Conservation (phyloP, 2,888 invertebrate species). For the Heterodera filipjevi region DNA sequence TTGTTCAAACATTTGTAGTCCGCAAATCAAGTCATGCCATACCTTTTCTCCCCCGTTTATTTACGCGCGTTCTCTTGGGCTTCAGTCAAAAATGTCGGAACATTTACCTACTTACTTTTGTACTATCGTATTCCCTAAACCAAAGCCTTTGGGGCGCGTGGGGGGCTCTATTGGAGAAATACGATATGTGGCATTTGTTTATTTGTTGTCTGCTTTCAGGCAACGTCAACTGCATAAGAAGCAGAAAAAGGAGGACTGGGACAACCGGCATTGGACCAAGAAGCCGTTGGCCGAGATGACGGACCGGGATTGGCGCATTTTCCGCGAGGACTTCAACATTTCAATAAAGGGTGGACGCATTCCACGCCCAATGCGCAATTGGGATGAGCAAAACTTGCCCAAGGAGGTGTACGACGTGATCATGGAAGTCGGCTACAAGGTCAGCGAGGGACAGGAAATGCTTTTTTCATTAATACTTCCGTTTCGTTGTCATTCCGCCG, state of each 20-base stretch:
- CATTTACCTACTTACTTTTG: too few relatives aligned
- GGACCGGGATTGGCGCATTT: conserved; percentile 98
- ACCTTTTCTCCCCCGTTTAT: too few relatives aligned
- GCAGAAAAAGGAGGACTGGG: conserved; percentile 97
- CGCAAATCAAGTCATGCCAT: too few relatives aligned
- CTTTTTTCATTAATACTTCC: conserved; percentile 24
- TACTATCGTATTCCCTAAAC: too few relatives aligned
- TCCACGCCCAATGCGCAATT: conserved; percentile 90
- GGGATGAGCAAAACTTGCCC: conserved; percentile 90
- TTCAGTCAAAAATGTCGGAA: too few relatives aligned
- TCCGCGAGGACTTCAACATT: conserved; percentile 97
- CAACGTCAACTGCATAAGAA: conserved; percentile 50
- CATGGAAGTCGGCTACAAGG: conserved; percentile 75
- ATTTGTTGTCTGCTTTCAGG: conserved; percentile 29
- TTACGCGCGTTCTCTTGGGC: too few relatives aligned
- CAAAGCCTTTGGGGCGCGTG: too few relatives aligned
- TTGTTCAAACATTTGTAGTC: too few relatives aligned
- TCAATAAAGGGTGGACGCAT: conserved; percentile 90
- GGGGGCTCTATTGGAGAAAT: too few relatives aligned
- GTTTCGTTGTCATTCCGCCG: too few relatives aligned
- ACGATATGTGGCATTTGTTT: background rate
- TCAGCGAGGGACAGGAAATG: conserved; percentile 13
- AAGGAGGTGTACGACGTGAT: conserved; percentile 90
- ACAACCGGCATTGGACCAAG: conserved; percentile 98
- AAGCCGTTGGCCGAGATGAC: conserved; percentile 93